Base-by-base conservation (phyloP, 2,888 invertebrate species). In the Drosophila paramelanica region DNA sequence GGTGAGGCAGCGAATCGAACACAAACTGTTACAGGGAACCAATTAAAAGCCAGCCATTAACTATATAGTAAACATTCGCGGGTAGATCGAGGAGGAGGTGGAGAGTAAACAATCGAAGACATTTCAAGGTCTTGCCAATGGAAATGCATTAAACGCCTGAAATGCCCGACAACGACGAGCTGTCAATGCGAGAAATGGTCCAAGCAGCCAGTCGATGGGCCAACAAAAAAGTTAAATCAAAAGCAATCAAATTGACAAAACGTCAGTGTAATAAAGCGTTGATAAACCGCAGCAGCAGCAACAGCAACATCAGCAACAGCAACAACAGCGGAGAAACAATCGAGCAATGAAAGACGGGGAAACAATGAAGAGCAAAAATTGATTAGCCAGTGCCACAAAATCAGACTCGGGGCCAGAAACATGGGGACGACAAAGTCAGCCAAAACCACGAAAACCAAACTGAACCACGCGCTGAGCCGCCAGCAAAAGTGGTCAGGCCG, bases 181-280 rank as follows among this genome's bases (percentile, higher is more conserved):
- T 67, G 75, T 75, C 78, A 75, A 59, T 53, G 41, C 43, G 42
- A 17, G 33, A 38, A 56, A 31, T 55, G 33, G 10, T 17, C 46
- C n/a, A 60, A 58, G 58, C 52, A 46, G 14, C 43, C n/a, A 11
- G 50, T 11, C 51, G 43, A 62, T 38, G 17, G 52, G 39, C 41
- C 42, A 45, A 49, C 25, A 66, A 75, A 60, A 75, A 52, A 76
- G 62, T 73, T 75, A 87, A 90, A 88, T 89, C 89, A 89, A 89
- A 88, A 86, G 89, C 89, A 90, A 89, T 90, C 90, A 90, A 89
- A 90, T 90, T 90, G 90, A 90, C 90, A 90, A 89, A 90, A 89
- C 87, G 90, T 90, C 90, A 90, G 80, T 80, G 82, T 87, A 90
- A 90, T 90, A 88, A 90, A 89, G 90, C 90, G 90, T 86, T 89